Percentiles rank a stretch among this genome's conserved stretches.
Evolutionary conservation across 2,888 invertebrate genomes (phyloP).

Genomic region (Agonopterix heracliana): DNA sequence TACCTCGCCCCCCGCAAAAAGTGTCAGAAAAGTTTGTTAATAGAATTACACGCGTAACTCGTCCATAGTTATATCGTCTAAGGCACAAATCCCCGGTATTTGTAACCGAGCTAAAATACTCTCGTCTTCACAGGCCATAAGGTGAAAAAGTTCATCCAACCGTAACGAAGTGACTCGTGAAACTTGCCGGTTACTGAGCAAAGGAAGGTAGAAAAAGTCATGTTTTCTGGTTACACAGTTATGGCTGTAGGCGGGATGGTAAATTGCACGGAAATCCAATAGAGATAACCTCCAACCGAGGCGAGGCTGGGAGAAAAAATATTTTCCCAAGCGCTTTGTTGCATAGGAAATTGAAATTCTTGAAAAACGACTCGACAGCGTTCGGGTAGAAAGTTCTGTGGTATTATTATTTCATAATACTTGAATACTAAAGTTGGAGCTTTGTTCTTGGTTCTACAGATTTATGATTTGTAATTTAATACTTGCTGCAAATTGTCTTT

Average conservation of each 20-base stretch:
- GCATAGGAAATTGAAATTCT: conserved; percentile 13
- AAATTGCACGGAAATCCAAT: conserved; percentile 31
- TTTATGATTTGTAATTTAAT: too few species aligned
- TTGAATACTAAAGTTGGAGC: conserved; percentile 1
- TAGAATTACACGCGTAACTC: too few species aligned
- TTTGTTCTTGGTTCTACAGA: too few species aligned
- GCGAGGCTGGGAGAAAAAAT: conserved; percentile 3
- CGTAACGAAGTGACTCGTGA: conserved; percentile 14
- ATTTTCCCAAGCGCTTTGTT: conserved; percentile 7
- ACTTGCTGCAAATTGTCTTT: too few species aligned
- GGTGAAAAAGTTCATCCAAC: conserved; percentile 14
- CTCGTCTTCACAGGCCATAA: neutral
- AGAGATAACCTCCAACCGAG: conserved; percentile 20
- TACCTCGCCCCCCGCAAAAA: too few species aligned
- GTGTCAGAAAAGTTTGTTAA: too few species aligned
- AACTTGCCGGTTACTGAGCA: conserved; percentile 4
- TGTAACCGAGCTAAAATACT: too few species aligned
- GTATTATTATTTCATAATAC: too few species aligned
- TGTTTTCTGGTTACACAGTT: conserved; percentile 17
- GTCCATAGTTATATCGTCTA: too few species aligned
- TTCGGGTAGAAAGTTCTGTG: neutral
- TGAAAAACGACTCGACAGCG: conserved; percentile 1
- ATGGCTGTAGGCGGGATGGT: conserved; percentile 13
- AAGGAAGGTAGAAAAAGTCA: conserved; percentile 17
- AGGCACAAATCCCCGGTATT: too few species aligned